phyloP scores from a whole-genome alignment of 2,797 vertebrate species.

The Cyclopterus lumpus region DNA sequence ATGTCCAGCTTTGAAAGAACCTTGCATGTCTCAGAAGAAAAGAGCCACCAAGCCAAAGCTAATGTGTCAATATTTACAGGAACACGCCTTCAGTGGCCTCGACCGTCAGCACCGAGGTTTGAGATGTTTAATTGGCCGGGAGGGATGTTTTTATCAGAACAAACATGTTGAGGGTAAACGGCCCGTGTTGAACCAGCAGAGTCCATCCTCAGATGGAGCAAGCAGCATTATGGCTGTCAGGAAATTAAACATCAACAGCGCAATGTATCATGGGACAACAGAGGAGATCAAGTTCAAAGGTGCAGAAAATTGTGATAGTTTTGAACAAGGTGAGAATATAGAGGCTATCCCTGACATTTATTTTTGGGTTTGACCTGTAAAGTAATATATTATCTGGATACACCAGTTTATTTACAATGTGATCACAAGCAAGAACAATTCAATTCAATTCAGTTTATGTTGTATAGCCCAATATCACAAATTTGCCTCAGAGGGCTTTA shows the following conservation, averaged over 20 bases:
- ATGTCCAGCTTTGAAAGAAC: conserved; percentile 33
- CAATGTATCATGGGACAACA: conserved; percentile 27
- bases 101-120: conserved; percentile 35
- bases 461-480: too few species aligned
- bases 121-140: conserved; percentile 40
- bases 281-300: background rate
- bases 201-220: conserved; percentile 4
- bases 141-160: conserved; percentile 60
- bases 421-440: too few species aligned
- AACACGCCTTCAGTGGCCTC: conserved; percentile 16
- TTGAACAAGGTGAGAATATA: background rate
- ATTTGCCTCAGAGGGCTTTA: too few species aligned
- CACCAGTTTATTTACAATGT: too few species aligned
- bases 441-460: too few species aligned
- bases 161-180: conserved; percentile 56
- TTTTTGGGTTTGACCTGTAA: too few species aligned
- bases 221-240: conserved; percentile 30
- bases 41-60: conserved; percentile 49
- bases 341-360: too few species aligned
- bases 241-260: conserved; percentile 42
- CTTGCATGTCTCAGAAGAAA: conserved; percentile 56
- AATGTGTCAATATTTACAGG: conserved; percentile 67
- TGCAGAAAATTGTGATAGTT: background rate
- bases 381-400: too few species aligned
- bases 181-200: conserved; percentile 35